Evolutionary conservation across 35 echinoderm and acorn worm genomes (phyloP), one percentile per base, ranked within the genome.

Genomic region (Chiridota heheva): DNA sequence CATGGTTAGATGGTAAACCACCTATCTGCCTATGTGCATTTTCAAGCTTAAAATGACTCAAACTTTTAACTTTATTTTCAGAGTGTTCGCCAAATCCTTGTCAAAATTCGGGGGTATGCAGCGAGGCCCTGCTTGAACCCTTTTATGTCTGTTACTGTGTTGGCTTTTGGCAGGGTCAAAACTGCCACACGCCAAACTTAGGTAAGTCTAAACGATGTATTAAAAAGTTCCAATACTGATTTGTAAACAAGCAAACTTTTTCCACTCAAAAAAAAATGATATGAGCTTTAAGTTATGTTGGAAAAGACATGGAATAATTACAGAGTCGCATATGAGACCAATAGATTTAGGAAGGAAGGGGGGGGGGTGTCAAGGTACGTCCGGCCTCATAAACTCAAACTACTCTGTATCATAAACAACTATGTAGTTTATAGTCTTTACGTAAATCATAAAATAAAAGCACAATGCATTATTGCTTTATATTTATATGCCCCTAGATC

Each of bases 141-240:
- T 20, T 20, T 12, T 78, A 78, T 39, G 58, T 78, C 8, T 78
- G 75, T 61, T 62, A 60, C 53, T 78, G 75, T 57, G 48, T 61
- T 0, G 53, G 36, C 8, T 34, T 60, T 1, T 78, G 75, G 75
- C 58, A 60, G 26, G 75, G 75, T 6, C 75, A 78, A 62, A 38
- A 78, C 75, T 78, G 75, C 42, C 51, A 60, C 58, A 17, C 26
- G n/a, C 25, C 37, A 25, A 78, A 78, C 35, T 34, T 60, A 44
- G 5, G 75, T 78, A 61, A 78, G 75, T 78, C 48, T 13, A 53
- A 53, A 53, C 48, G 10, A 13, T 53, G 22, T 13, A 53, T 10
- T 22, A 53, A 53, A 13, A 53, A 53, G 10, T 13, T 13, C 48
- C 10, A 22, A 13, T 10, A 22, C 48, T 10, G 10, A 53, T 53